These are phyloP conservation scores for Elysia crispata DNA, from an alignment of 2,888 invertebrate genomes.

Conservation along the genomic window DNA sequence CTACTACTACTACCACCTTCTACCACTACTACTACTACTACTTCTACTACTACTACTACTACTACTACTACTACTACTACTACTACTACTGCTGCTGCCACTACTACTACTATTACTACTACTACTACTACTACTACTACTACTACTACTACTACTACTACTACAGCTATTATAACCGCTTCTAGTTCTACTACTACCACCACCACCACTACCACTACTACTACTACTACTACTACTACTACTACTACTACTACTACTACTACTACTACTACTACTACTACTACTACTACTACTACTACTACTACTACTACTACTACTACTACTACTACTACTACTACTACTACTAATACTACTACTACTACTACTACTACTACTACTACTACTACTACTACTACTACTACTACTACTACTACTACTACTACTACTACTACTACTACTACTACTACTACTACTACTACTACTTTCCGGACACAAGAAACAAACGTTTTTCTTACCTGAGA, in stretches of 20 bases:
- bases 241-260: slow-evolving; percentile 19
- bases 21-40: slow-evolving; percentile 28
- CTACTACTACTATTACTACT: slow-evolving; percentile 11
- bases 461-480: too few relatives aligned
- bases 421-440: too few relatives aligned
- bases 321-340: too few relatives aligned
- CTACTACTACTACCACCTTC: too few relatives aligned
- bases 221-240: not conserved
- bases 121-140: slow-evolving; percentile 26
- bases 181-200: not conserved
- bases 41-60: slow-evolving; percentile 24
- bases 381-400: too few relatives aligned
- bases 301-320: too few relatives aligned
- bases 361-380: too few relatives aligned
- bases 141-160: slow-evolving; percentile 3
- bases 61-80: slow-evolving; percentile 27
- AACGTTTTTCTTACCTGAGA: too few relatives aligned
- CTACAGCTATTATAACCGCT: too few relatives aligned
- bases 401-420: slow-evolving; percentile 9
- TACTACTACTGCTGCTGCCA: slow-evolving; percentile 14
- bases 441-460: too few relatives aligned
- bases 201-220: not conserved
- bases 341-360: too few relatives aligned
- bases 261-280: slow-evolving; percentile 9
- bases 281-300: slow-evolving; percentile 9